Percentiles rank a stretch among this genome's conserved stretches.
These are phyloP conservation scores for Colossoma macropomum DNA, from an alignment of 2,113 vertebrate species.

Conservation along the genomic window DNA sequence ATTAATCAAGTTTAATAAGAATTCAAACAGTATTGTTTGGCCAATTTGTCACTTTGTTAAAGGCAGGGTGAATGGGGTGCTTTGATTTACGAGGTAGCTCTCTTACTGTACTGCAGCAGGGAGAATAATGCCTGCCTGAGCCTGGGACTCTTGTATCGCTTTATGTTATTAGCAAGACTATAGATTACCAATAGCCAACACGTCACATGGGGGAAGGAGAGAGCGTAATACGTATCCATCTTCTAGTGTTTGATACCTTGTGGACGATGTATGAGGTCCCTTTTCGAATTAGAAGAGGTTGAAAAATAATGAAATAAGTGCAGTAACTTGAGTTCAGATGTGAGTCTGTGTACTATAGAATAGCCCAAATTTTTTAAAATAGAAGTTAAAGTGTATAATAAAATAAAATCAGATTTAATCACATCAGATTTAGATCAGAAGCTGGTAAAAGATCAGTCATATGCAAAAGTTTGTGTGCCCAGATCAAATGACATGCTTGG, in stretches of 20 bases:
- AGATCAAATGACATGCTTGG: too few species aligned
- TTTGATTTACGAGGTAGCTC: slow-evolving; percentile 77
- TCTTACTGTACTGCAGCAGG: slow-evolving; percentile 54
- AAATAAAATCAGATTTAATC: too few species aligned
- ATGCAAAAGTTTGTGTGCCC: too few species aligned
- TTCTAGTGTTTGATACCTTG: neutral
- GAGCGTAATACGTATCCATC: neutral
- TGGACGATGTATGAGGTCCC: neutral
- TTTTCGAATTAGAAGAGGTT: neutral
- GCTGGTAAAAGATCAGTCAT: too few species aligned
- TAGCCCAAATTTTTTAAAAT: too few species aligned
- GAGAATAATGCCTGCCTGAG: slow-evolving; percentile 35
- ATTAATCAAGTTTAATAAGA: slow-evolving; percentile 89
- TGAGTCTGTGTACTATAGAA: too few species aligned
- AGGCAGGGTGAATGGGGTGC: slow-evolving; percentile 73
- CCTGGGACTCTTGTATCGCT: slow-evolving; percentile 20
- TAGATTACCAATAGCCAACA: neutral
- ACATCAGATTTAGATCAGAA: too few species aligned
- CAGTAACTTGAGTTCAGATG: neutral
- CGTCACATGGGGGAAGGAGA: neutral
- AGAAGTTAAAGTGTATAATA: too few species aligned
- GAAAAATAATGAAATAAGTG: neutral
- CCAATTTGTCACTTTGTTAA: slow-evolving; percentile 81
- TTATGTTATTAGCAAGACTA: slow-evolving; percentile 21
- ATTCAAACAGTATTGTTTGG: slow-evolving; percentile 82